Base-by-base conservation (phyloP, 2,113 vertebrate genomes). In the Eolophus roseicapilla region DNA sequence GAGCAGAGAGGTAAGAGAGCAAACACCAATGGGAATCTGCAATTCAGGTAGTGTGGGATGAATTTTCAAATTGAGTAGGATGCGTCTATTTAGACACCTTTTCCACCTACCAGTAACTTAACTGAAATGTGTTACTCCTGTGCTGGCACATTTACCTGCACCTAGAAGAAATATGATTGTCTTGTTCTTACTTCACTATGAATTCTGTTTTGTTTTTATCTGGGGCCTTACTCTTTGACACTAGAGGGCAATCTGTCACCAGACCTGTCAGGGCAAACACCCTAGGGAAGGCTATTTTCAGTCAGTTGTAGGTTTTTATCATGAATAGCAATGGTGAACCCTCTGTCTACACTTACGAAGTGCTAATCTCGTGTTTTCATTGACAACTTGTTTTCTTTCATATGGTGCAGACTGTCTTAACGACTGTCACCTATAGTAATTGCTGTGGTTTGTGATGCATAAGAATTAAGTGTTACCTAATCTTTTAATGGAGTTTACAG, bases 231-330 rank as follows among this genome's bases (percentile, higher is more conserved):
- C 16, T 29, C 17, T 41, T 31, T 50, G 80, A 41, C 86, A 21
- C 69, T 84, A 95, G 93, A 71, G 92, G 87, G 74, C 90, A 93
- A 83, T 11, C 67, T 83, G 77, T 63, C 71, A 35, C 79, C 60
- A 86, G 59, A 5, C 11, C 50, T 67, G 25, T 29, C 43, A 53
- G 68, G 59, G 55, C 21, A 59, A 60, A 53, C 5, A 8, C 35
- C 12, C 44, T 11, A 17, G 43, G 68, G 53, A 81, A 60, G 44
- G 41, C n/a, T 10, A 0, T 44, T 92, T 23, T 60, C 71, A 31
- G 1, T 17, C 7, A 7, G 17, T 77, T 63, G 33, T 68, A 13
- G 57, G 8, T 28, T 86, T 83, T 83, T 71, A 28, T 39, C 6
- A 0, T 57, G 27, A 83, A 31, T 46, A 55, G 11, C 39, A 28